Base-by-base conservation (phyloP, 2,888 invertebrate species). In the Caenorhabditis becei region DNA sequence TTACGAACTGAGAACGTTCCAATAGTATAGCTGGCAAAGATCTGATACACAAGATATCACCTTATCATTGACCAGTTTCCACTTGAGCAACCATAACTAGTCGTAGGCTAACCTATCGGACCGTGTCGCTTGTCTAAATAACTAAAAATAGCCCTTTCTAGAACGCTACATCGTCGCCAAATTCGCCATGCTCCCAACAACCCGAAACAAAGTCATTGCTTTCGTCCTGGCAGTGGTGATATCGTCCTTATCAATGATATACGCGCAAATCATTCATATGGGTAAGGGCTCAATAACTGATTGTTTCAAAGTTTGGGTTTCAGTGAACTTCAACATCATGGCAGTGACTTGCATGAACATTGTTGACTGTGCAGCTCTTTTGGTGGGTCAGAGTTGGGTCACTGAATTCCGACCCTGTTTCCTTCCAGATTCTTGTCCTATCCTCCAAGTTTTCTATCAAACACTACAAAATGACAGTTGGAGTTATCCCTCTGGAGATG, bases 361-460 rank as follows among this genome's bases (percentile, higher is more conserved):
- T 23, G 61, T 72, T 62, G 71, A 72, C 18, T 54, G 62, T 37
- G 28, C 28, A 53, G 71, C 71, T 32, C 47, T 72, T n/a, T 14
- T 72, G 56, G 71, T 72, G 8, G 53, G 66, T 32, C 10, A 4
- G 7, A 28, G n/a, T 1, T 3, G 7, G 8, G 28, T 14, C 3
- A 2, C 23, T 49, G 0, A 4, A 32, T 10, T 32, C 32, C 4
- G 10, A 32, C 10, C 32, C 10, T 4, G 10, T 32, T 7, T n/a
- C 28, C 41, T 32, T 62, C 20, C 54, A 72, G 71, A 24, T 63
- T 16, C 37, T 72, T 0, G 24, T 72, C 5, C 18, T 58, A 8
- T 72, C 72, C 1, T 72, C 72, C 3, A 63, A 65, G 37, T 65
- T 58, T 18, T 72, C 72, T 14, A 65, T 72, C 26, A 47, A 65